Evolutionary conservation across 2,888 invertebrate species (phyloP).

Genomic region (Scrobipalpa atriplicella): DNA sequence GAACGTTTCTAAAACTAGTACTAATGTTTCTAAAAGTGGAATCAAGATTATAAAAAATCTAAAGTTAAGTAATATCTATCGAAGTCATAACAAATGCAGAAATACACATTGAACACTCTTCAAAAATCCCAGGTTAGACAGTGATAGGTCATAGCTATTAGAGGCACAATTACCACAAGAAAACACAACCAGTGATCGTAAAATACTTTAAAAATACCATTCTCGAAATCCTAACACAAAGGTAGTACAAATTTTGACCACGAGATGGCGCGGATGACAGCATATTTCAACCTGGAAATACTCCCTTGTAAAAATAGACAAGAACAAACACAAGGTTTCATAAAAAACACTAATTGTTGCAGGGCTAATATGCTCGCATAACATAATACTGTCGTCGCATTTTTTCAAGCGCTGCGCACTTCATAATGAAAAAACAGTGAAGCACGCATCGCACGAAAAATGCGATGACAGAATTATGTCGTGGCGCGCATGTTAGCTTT

Average conservation of each 20-base stretch:
- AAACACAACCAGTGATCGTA: constrained; percentile 71
- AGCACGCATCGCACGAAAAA: no score
- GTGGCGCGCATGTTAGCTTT: no score
- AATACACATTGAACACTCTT: constrained; percentile 62
- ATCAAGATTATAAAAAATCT: constrained; percentile 32
- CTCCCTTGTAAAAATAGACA: not conserved
- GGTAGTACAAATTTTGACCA: constrained; percentile 14
- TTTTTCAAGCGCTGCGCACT: no score
- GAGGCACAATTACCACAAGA: constrained; percentile 73
- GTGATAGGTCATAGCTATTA: constrained; percentile 59
- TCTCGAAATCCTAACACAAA: constrained; percentile 76
- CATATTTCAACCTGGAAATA: not conserved
- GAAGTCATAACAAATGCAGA: constrained; percentile 60
- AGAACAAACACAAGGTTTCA: not conserved
- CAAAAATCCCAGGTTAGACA: constrained; percentile 67
- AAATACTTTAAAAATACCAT: constrained; percentile 60
- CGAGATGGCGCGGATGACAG: constrained; percentile 11
- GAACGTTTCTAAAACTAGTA: constrained; percentile 63
- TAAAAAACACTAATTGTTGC: not conserved
- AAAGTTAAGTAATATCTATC: constrained; percentile 56
- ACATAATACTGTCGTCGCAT: no score
- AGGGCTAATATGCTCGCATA: no score
- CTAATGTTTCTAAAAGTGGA: constrained; percentile 46
- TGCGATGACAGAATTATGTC: no score
- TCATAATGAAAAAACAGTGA: no score